phyloP scores from a whole-genome alignment of 2,888 invertebrate genomes.

The Portevinia maculata region DNA sequence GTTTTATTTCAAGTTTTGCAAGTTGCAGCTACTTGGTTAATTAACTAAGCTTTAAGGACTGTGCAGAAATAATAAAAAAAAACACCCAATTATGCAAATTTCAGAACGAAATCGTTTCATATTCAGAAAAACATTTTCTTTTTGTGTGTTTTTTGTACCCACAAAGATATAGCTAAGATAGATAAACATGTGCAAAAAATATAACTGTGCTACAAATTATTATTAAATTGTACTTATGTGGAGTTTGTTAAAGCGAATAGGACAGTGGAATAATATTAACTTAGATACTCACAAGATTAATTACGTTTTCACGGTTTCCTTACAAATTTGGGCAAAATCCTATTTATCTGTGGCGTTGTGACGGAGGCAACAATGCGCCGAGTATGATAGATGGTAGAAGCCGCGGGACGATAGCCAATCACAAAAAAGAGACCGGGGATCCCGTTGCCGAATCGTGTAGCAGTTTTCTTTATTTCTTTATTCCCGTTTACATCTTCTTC shows the following conservation, averaged over 20 bases:
- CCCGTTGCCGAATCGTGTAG: too few relatives aligned
- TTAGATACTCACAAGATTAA: neutral
- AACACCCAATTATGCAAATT: slow-evolving; percentile 69
- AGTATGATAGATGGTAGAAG: too few relatives aligned
- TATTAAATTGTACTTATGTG: slow-evolving; percentile 25
- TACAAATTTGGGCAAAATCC: too few relatives aligned
- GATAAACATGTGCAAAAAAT: slow-evolving; percentile 58
- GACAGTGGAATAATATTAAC: slow-evolving; percentile 12
- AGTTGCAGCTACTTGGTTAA: neutral
- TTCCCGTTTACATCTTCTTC: too few relatives aligned
- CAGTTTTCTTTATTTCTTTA: too few relatives aligned
- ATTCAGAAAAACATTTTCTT: slow-evolving; percentile 8
- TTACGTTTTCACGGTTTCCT: neutral
- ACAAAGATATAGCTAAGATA: slow-evolving; percentile 57
- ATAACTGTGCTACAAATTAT: slow-evolving; percentile 43
- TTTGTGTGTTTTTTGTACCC: slow-evolving; percentile 31
- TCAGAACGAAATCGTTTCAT: slow-evolving; percentile 41
- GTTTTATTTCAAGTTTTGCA: slow-evolving; percentile 35
- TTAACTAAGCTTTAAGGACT: neutral
- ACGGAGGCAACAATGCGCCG: too few relatives aligned
- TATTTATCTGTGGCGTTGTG: too few relatives aligned
- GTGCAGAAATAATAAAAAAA: slow-evolving; percentile 26
- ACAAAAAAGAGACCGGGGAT: too few relatives aligned
- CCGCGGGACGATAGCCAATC: too few relatives aligned
- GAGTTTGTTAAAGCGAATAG: neutral